Conservation (phyloP, 1,140 invertebrate genomes). For the Propsilocerus akamusi region DNA sequence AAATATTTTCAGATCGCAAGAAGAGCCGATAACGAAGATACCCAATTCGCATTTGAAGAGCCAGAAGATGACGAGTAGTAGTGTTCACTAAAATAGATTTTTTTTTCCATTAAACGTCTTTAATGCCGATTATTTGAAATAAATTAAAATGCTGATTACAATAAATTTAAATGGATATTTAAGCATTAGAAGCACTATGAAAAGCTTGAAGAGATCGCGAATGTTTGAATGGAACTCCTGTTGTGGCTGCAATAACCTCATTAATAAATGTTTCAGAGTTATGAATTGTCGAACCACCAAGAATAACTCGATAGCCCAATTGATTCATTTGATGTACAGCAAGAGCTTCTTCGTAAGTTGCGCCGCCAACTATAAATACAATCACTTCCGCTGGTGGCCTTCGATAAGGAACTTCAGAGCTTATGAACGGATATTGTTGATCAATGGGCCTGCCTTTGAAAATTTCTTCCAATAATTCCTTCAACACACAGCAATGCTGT, state of each 20-base stretch:
- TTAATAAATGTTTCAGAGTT: conserved; percentile 67
- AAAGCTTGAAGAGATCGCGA: conserved; percentile 23
- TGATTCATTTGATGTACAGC: conserved; percentile 73
- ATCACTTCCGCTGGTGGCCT: conserved; percentile 71
- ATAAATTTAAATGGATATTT: background rate
- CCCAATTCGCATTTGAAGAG: background rate
- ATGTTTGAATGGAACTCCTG: conserved; percentile 30
- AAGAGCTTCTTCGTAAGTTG: conserved; percentile 89
- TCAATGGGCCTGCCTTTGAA: conserved; percentile 74
- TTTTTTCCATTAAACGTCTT: too few species aligned
- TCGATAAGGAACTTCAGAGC: conserved; percentile 32
- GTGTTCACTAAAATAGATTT: background rate
- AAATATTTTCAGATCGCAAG: background rate
- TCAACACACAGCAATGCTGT: conserved; percentile 76
- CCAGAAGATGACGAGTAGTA: background rate
- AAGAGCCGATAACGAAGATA: background rate
- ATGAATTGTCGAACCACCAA: conserved; percentile 83
- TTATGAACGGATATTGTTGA: conserved; percentile 63
- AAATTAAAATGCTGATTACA: background rate
- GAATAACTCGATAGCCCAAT: conserved; percentile 55
- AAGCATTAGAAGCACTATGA: conserved; percentile 1
- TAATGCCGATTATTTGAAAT: background rate
- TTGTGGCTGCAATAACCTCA: conserved; percentile 38
- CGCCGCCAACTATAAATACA: conserved; percentile 90
- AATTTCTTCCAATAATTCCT: conserved; percentile 73